A percentile compares a stretch with the other conserved stretches of the same genome.
Evolutionary conservation across 1,140 invertebrate species (phyloP).

Genomic region (Teleogryllus occipitalis): DNA sequence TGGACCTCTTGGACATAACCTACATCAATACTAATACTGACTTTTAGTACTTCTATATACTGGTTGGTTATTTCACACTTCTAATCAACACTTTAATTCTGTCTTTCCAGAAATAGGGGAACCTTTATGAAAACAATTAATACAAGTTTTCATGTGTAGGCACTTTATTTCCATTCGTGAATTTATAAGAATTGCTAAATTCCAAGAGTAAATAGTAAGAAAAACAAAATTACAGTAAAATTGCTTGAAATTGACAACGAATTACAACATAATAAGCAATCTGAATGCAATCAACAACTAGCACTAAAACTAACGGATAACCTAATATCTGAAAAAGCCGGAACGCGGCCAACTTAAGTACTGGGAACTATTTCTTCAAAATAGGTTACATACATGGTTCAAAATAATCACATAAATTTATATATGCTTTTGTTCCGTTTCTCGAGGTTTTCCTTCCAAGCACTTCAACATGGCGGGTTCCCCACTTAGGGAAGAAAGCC

Average conservation of each 20-base stretch:
- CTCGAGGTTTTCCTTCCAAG: slow-evolving; percentile 12
- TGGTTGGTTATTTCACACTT: no score
- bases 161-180: not conserved
- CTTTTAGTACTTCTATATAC: no score
- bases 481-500: slow-evolving; percentile 41
- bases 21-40: no score
- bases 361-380: not conserved
- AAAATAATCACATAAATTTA: slow-evolving; percentile 6
- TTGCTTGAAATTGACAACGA: not conserved
- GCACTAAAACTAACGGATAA: not conserved
- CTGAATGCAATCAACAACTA: not conserved
- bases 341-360: slow-evolving; percentile 8
- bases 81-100: no score
- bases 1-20: no score
- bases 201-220: not conserved
- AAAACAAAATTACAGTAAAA: not conserved
- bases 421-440: slow-evolving; percentile 9
- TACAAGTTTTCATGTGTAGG: not conserved
- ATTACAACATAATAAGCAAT: not conserved
- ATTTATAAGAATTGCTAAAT: slow-evolving; percentile 2
- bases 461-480: slow-evolving; percentile 42
- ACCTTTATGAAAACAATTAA: not conserved
- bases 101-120: not conserved
- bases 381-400: not conserved
- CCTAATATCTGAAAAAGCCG: not conserved